A percentile compares a stretch with the other conserved stretches of the same genome.
Conservation (phyloP, 2,797 vertebrate species). For the Brachymystax lenok region DNA sequence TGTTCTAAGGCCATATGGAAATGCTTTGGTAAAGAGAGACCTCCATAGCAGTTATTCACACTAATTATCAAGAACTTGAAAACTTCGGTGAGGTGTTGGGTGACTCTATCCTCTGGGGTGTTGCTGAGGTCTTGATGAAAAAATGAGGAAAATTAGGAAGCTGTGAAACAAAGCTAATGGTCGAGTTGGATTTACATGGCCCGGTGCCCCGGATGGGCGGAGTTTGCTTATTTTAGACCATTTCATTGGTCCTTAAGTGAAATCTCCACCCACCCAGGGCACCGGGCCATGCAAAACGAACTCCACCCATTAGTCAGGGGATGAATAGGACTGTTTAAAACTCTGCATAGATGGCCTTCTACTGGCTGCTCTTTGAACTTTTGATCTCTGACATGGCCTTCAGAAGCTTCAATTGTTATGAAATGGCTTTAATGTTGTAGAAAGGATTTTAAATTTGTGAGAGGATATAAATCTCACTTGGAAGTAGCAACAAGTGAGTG, state of each 20-base stretch:
- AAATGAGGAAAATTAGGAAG: conserved; percentile 2
- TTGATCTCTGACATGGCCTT: not conserved
- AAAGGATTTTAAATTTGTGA: no score
- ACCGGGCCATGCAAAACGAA: not conserved
- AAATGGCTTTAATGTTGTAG: no score
- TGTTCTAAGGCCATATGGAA: conserved; percentile 45
- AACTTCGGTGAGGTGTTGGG: conserved; percentile 23
- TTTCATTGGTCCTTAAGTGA: no score
- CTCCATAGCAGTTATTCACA: conserved; percentile 16
- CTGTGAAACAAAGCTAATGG: not conserved
- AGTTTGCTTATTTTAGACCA: no score
- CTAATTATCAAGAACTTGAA: conserved; percentile 42
- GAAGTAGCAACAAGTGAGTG: no score
- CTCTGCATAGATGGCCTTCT: not conserved
- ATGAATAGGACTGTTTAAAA: not conserved
- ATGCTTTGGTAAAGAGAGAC: conserved; percentile 36
- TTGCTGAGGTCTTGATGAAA: not conserved
- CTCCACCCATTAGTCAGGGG: not conserved
- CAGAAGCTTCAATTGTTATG: no score
- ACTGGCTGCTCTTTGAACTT: not conserved
- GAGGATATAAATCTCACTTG: no score
- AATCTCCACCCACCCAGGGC: no score
- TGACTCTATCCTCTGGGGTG: not conserved
- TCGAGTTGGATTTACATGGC: no score
- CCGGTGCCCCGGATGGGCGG: no score